Evolutionary conservation across 2,888 invertebrate species (phyloP), one percentile per base, ranked within the genome.

Genomic region (Oxyteleia sp.): DNA sequence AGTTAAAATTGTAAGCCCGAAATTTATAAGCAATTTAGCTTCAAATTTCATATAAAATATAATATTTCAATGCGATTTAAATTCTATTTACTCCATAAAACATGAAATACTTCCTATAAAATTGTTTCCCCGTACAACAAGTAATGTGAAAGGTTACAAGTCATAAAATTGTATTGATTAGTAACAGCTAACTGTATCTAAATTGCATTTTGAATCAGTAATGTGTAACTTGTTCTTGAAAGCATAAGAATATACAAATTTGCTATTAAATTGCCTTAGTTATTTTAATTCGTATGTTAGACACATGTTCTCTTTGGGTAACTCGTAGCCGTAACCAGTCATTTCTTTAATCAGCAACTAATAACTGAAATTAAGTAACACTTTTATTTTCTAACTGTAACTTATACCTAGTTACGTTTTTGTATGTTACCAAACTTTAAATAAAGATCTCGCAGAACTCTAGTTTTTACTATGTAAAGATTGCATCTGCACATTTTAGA

Each of bases 301-400:
- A 18, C 13, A 8, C 13, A 11, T 49, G n/a, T 49, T 49, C 23
- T 47, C 23, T 23, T 13, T 49, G 23, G 26, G 49, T n/a, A 23
- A 43, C 63, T 63, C 10, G 45, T 18, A 32, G 45, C 43, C 18
- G 32, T 15, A 63, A 29, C 63, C 15, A 47, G 32, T 63, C 23
- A 47, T 63, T 63, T 47, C 47, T 63, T 47, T 29, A 47, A 63
- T 63, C 45, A 68, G 35, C 23, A 68, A 51, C 53, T 43, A 68
- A 53, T 68, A 68, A 68, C 53, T 68, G 53, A 41, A 43, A 68
- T 53, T 53, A 68, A 53, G 16, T 32, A 20, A 45, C 55, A 45
- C 45, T 68, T 53, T 43, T 55, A 68, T 55, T 68, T 55, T 68
- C 43, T 55, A 68, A 55, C 68, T 55, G 68, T 68, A 68, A 35